Evolutionary conservation across 2,888 invertebrate genomes (phyloP), one percentile per base, ranked within the genome.

Genomic region (Stenurella melanura): DNA sequence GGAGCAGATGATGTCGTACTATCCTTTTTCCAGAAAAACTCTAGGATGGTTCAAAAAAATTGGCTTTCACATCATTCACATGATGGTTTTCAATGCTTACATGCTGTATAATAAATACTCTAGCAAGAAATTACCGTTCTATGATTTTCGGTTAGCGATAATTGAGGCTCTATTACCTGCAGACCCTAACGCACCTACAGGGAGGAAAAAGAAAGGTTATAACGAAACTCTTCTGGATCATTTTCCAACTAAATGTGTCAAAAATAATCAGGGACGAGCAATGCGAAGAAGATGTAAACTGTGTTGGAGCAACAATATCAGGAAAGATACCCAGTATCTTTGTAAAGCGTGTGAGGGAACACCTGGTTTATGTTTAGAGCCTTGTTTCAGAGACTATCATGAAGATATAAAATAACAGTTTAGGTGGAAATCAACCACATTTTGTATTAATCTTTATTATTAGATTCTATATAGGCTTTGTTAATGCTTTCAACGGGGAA

Each of bases 1-100:
- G 17, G 34, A 63, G 9, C 61, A 63, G 11, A 63, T 63, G 61
- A 17, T 63, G 34, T 63, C 61, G 10, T 63, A 63, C 17, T 63
- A 63, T 63, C 34, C 34, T 0, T n/a, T 34, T 17, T 7, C 30
- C 7, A 63, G 34, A 34, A 63, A 63, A 63, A 63, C 34, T 9
- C 17, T 63, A 34, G n/a, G 34, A 34, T 63, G 61, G n/a, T 18
- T 5, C 6, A 34, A 61, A 17, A 63, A 63, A 34, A 2, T 67
- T 15, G 12, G 21, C 19, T 10, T 67, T 17, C 50, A 67, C 50
- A n/a, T 67, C 6, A 50, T 67, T 17, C 17, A 63, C n/a, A 63
- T 63, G 34, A 34, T 63, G 61, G 10, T 63, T n/a, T n/a, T 61
- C 12, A 21, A 61, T 30, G 30, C 15, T n/a, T 50, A n/a, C n/a